A percentile compares a stretch with the other conserved stretches of the same genome.
Evolutionary conservation across 2,888 invertebrate species (phyloP).

Genomic region (Mechanitis mazaeus): DNA sequence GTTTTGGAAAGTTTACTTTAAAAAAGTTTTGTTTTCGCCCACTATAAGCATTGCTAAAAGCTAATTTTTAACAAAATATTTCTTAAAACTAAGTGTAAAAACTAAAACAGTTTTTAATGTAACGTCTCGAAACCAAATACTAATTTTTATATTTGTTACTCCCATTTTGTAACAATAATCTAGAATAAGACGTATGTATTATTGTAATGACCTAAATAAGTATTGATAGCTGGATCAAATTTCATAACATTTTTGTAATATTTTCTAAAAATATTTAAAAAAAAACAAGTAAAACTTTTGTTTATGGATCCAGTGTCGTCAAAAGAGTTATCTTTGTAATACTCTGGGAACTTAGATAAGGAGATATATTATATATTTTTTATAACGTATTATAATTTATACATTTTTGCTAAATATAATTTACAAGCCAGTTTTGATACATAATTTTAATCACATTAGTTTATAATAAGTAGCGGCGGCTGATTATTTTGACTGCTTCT

Average conservation of each 20-base stretch:
- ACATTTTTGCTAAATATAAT: conserved; percentile 51
- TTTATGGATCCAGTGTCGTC: too few relatives aligned
- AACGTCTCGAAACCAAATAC: conserved; percentile 62
- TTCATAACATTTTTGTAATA: neutral
- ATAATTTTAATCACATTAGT: conserved; percentile 36
- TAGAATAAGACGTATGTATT: conserved; percentile 9
- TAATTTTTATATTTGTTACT: conserved; percentile 48
- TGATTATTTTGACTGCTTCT: conserved; percentile 29
- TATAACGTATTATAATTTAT: conserved; percentile 55
- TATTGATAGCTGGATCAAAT: conserved; percentile 1
- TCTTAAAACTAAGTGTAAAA: too few relatives aligned
- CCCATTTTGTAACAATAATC: conserved; percentile 13
- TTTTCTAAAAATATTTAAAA: too few relatives aligned
- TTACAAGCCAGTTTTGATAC: conserved; percentile 47
- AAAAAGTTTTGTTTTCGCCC: neutral
- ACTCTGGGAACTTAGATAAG: conserved; percentile 12
- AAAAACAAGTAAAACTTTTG: too few relatives aligned
- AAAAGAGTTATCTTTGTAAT: neutral
- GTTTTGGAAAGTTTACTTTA: neutral
- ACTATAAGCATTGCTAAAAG: neutral
- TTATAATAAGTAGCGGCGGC: conserved; percentile 13
- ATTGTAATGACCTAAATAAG: neutral
- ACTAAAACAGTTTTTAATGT: conserved; percentile 13
- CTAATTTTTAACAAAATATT: too few relatives aligned
- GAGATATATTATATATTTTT: conserved; percentile 59